phyloP scores from a whole-genome alignment of 1,140 invertebrate species.

The Kradibia gibbosae region DNA sequence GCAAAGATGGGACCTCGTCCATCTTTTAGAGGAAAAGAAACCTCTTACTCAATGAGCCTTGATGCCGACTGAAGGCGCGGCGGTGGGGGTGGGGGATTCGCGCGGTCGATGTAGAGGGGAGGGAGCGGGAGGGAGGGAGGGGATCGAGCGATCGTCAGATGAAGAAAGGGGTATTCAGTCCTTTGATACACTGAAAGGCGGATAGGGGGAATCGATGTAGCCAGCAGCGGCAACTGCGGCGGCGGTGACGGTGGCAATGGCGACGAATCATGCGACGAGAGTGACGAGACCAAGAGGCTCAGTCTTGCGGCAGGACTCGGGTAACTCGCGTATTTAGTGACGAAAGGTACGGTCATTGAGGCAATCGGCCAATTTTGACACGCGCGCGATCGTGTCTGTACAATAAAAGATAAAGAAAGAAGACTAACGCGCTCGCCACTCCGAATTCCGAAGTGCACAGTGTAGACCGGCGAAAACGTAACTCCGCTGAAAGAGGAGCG shows the following conservation, averaged over 20 bases:
- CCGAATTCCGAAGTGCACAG: background rate
- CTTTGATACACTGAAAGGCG: slow-evolving; percentile 36
- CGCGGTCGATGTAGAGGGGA: background rate
- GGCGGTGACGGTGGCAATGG: slow-evolving; percentile 11
- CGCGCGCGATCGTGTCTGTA: background rate
- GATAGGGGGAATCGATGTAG: slow-evolving; percentile 8
- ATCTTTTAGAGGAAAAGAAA: background rate
- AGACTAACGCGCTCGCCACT: background rate
- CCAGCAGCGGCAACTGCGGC: background rate
- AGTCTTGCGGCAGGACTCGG: slow-evolving; percentile 58
- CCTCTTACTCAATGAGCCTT: no score
- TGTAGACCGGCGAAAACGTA: background rate
- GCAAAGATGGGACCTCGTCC: background rate
- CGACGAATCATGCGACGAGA: background rate
- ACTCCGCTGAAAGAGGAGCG: background rate
- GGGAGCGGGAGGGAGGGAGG: background rate
- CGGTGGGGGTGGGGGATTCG: background rate
- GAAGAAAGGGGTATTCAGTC: slow-evolving; percentile 38
- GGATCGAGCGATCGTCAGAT: slow-evolving; percentile 7
- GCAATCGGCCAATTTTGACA: background rate
- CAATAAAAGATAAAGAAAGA: background rate
- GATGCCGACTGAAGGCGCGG: background rate
- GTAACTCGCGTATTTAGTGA: background rate
- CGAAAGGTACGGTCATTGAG: background rate
- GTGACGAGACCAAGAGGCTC: slow-evolving; percentile 41